These are phyloP conservation scores for Morone chrysops DNA, from an alignment of 2,113 vertebrate species.

Conservation along the genomic window DNA sequence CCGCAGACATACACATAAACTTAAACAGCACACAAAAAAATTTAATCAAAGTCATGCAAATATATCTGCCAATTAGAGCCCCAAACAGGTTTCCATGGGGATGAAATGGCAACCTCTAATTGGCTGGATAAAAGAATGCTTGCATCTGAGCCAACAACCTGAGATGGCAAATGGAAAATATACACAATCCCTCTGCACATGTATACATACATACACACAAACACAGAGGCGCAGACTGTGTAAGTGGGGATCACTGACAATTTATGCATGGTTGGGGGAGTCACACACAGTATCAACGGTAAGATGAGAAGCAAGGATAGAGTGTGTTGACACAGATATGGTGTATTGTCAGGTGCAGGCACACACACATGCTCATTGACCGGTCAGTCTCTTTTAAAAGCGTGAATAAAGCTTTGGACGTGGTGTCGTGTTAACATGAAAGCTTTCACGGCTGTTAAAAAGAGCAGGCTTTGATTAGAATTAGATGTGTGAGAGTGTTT, in stretches of 20 bases:
- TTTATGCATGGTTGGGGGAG: slow-evolving; percentile 63
- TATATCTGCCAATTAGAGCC: slow-evolving; percentile 73
- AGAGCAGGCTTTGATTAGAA: slow-evolving; percentile 80
- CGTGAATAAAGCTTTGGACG: slow-evolving; percentile 76
- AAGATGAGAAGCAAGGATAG: slow-evolving; percentile 73
- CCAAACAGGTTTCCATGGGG: slow-evolving; percentile 75
- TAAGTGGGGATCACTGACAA: slow-evolving; percentile 63
- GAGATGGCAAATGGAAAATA: slow-evolving; percentile 63
- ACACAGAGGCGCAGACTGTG: slow-evolving; percentile 33
- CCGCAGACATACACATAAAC: slow-evolving; percentile 12
- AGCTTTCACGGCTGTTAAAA: slow-evolving; percentile 78
- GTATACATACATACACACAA: slow-evolving; percentile 15
- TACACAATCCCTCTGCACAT: slow-evolving; percentile 28
- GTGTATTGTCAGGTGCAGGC: slow-evolving; percentile 49
- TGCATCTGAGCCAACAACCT: slow-evolving; percentile 72
- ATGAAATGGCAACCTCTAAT: slow-evolving; percentile 77
- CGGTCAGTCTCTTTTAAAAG: slow-evolving; percentile 68
- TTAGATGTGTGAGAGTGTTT: slow-evolving; percentile 74
- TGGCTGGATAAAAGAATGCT: slow-evolving; percentile 74
- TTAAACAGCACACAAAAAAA: slow-evolving; percentile 9
- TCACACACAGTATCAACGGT: slow-evolving; percentile 64
- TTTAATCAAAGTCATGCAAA: slow-evolving; percentile 81
- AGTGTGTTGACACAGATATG: slow-evolving; percentile 73
- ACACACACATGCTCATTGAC: slow-evolving; percentile 56
- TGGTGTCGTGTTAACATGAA: slow-evolving; percentile 82